Evolutionary conservation across 1,140 invertebrate genomes (phyloP).

Genomic region (Tetragonula clypearis): DNA sequence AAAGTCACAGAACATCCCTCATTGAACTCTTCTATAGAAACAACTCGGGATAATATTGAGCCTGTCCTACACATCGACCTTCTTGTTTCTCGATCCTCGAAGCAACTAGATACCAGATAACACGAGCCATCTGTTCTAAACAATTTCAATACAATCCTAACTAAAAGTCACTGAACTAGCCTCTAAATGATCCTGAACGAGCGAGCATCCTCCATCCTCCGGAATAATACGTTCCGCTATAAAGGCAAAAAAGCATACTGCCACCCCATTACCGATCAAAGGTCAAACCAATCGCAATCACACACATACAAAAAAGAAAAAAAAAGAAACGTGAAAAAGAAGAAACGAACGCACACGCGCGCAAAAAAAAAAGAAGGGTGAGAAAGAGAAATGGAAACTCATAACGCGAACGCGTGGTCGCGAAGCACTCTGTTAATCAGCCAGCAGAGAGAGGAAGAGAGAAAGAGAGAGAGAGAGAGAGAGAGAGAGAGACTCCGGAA

Average conservation of each 20-base stretch:
- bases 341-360: no score
- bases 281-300: constrained; percentile 31
- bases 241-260: not conserved
- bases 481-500: not conserved
- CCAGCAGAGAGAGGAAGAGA: not conserved
- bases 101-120: no score
- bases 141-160: no score
- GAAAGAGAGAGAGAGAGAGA: no score
- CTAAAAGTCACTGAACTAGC: not conserved
- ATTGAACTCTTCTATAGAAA: no score
- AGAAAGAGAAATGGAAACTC: constrained; percentile 1
- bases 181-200: not conserved
- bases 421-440: constrained; percentile 32
- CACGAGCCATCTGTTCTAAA: no score
- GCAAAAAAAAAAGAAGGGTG: no score
- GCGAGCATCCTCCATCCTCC: not conserved
- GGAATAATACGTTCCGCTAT: not conserved
- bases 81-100: no score
- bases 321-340: not conserved
- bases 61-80: no score
- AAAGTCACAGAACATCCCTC: not conserved
- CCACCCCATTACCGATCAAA: constrained; percentile 45
- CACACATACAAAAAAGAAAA: no score
- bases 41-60: no score
- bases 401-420: constrained; percentile 3